These are phyloP conservation scores for Chalcis sispes DNA, from an alignment of 2,888 invertebrate genomes.

Conservation along the genomic window DNA sequence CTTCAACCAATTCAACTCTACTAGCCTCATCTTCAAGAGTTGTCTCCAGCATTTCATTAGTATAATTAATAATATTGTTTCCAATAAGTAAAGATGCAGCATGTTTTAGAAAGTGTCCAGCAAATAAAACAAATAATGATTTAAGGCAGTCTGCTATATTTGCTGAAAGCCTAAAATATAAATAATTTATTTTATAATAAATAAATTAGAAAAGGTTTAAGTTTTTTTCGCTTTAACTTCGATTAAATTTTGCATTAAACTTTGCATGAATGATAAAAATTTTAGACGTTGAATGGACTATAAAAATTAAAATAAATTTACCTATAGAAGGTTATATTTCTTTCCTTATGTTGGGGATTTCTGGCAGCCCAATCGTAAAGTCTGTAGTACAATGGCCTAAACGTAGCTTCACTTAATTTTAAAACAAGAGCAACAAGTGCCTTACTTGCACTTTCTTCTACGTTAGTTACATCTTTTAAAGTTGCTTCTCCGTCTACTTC, in stretches of 20 bases:
- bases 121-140: constrained; percentile 93
- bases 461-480: constrained; percentile 77
- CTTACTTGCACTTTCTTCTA: constrained; percentile 86
- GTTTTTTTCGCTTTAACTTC: no score
- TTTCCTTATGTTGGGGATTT: constrained; percentile 80
- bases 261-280: no score
- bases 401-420: constrained; percentile 92
- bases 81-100: constrained; percentile 84
- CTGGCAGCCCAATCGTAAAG: constrained; percentile 92
- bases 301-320: constrained; percentile 64
- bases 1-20: constrained; percentile 79
- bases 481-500: constrained; percentile 72
- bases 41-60: constrained; percentile 78
- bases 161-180: constrained; percentile 80
- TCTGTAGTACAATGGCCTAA: constrained; percentile 91
- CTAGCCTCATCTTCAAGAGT: constrained; percentile 75
- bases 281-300: background rate
- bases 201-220: background rate
- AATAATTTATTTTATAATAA: background rate
- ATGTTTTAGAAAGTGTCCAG: constrained; percentile 89
- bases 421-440: constrained; percentile 88
- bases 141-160: constrained; percentile 89
- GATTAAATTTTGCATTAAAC: no score
- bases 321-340: constrained; percentile 90
- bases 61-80: constrained; percentile 81